These are phyloP conservation scores for Paedocypris sp. DNA, from an alignment of 2,113 vertebrate species.

Conservation along the genomic window DNA sequence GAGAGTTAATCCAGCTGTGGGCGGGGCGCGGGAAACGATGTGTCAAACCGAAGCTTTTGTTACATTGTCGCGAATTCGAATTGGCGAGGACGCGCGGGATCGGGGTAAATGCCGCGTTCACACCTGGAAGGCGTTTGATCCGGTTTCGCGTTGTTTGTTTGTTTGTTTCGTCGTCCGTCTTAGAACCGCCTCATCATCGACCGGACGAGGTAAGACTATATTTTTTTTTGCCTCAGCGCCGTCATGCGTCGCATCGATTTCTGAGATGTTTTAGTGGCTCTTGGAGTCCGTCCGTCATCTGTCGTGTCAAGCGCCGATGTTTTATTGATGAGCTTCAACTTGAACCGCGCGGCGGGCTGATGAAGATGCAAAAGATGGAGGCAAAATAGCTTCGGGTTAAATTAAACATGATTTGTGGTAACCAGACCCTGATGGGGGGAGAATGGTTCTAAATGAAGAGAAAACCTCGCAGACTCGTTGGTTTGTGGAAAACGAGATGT, in stretches of 20 bases:
- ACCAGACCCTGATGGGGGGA: not conserved
- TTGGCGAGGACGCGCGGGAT: too few relatives aligned
- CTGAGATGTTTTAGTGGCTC: not conserved
- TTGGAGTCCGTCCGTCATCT: constrained; percentile 5
- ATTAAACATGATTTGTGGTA: not conserved
- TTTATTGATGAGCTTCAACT: constrained; percentile 1
- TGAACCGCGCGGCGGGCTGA: not conserved
- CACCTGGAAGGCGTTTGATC: not conserved
- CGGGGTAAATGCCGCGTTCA: too few relatives aligned
- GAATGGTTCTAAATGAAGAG: too few relatives aligned
- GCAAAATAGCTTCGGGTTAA: not conserved
- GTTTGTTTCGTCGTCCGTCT: not conserved
- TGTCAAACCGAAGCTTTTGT: not conserved
- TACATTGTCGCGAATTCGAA: not conserved
- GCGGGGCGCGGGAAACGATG: not conserved
- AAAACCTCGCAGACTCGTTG: too few relatives aligned
- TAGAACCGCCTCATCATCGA: not conserved
- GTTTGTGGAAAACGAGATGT: too few relatives aligned
- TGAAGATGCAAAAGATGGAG: not conserved
- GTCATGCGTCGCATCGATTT: not conserved
- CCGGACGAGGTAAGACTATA: not conserved
- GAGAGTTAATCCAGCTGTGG: not conserved
- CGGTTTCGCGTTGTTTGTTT: not conserved
- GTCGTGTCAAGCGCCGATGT: constrained; percentile 5
- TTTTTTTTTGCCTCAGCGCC: not conserved